These are phyloP conservation scores for Drosophila athabasca DNA, from an alignment of 1,140 invertebrate genomes.

Conservation along the genomic window DNA sequence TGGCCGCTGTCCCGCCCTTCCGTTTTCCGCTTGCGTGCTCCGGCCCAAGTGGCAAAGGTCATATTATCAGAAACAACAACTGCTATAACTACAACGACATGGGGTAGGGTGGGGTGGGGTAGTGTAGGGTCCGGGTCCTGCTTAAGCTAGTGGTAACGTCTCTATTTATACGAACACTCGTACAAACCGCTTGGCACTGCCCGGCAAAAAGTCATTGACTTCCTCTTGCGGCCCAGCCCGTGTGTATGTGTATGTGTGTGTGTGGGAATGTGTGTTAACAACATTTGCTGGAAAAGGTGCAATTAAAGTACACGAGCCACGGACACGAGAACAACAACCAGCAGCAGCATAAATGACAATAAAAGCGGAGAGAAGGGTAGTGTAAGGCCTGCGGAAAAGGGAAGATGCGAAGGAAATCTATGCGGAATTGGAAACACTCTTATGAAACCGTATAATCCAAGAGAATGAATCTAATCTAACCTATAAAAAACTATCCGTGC, in stretches of 20 bases:
- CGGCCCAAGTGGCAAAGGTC: slow-evolving; percentile 64
- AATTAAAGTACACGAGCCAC: slow-evolving; percentile 75
- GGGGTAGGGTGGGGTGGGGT: slow-evolving; percentile 11
- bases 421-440: slow-evolving; percentile 14
- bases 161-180: slow-evolving; percentile 50
- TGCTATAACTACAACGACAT: slow-evolving; percentile 27
- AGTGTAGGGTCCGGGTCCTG: slow-evolving; percentile 25
- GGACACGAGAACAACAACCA: slow-evolving; percentile 57
- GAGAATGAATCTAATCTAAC: no score
- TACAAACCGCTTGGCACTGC: slow-evolving; percentile 55
- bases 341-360: slow-evolving; percentile 58
- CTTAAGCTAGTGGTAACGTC: slow-evolving; percentile 69
- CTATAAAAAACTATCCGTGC: no score
- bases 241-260: background rate
- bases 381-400: background rate
- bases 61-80: slow-evolving; percentile 61
- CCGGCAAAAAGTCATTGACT: slow-evolving; percentile 74
- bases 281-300: slow-evolving; percentile 60
- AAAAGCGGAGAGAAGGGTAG: slow-evolving; percentile 11
- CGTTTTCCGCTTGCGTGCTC: slow-evolving; percentile 34
- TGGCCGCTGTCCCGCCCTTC: background rate
- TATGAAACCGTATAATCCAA: background rate
- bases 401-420: no score
- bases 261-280: slow-evolving; percentile 42
- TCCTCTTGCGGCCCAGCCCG: slow-evolving; percentile 30